Percentiles rank a stretch among this genome's conserved stretches.
Evolutionary conservation across 2,888 invertebrate genomes (phyloP).

Genomic region (Celastrina argiolus): DNA sequence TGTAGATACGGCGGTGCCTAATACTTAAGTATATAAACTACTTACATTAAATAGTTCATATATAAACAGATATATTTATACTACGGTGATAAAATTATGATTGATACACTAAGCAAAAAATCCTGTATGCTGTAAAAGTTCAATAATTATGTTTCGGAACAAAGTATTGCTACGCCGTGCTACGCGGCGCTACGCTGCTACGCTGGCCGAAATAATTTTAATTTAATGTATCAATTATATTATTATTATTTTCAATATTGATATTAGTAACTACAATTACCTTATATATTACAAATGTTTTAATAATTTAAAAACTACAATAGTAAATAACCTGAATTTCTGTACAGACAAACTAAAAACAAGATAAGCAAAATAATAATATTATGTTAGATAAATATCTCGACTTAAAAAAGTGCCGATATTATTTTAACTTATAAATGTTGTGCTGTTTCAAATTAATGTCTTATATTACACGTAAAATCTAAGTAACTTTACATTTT

Average conservation of each 20-base stretch:
- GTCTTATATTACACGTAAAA: not conserved
- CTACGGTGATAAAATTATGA: not conserved
- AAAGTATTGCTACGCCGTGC: not conserved
- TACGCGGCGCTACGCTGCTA: not conserved
- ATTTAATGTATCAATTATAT: no score
- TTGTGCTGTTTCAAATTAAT: no score
- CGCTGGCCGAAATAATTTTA: not conserved
- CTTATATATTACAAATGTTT: no score
- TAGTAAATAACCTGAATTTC: no score
- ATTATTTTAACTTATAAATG: no score
- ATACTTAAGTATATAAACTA: not conserved
- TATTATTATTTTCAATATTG: no score
- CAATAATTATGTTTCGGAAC: not conserved
- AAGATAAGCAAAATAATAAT: no score
- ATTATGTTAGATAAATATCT: no score
- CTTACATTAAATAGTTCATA: not conserved
- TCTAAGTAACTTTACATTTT: not conserved
- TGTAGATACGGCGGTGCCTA: not conserved
- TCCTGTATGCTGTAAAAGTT: not conserved
- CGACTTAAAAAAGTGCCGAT: no score
- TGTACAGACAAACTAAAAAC: no score
- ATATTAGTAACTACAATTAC: no score
- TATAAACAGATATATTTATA: not conserved
- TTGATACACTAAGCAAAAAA: not conserved
- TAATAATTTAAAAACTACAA: no score